A percentile compares a stretch with the other conserved stretches of the same genome.
Evolutionary conservation across 2,888 invertebrate genomes (phyloP).

Genomic region (Nycteola revayana): DNA sequence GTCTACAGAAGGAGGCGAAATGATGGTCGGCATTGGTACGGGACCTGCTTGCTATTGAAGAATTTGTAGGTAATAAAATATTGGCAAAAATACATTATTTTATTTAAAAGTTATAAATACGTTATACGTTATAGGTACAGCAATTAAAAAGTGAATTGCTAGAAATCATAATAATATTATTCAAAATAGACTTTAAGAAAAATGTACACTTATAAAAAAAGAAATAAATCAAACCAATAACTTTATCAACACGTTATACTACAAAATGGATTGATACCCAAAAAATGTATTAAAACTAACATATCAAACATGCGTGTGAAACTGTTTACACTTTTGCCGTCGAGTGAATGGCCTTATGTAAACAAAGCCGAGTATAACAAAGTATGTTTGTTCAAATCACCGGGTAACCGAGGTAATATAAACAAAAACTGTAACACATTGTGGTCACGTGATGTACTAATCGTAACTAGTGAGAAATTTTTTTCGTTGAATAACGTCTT

Average conservation of each 20-base stretch:
- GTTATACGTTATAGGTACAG: too few relatives aligned
- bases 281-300: constrained; percentile 39
- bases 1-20: too few relatives aligned
- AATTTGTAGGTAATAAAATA: too few relatives aligned
- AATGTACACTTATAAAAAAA: too few relatives aligned
- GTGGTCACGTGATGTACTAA: constrained; percentile 47
- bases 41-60: too few relatives aligned
- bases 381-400: constrained; percentile 54
- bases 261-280: constrained; percentile 11
- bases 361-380: constrained; percentile 47
- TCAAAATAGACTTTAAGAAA: too few relatives aligned
- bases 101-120: too few relatives aligned
- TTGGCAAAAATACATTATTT: too few relatives aligned
- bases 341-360: constrained; percentile 61
- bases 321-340: constrained; percentile 51
- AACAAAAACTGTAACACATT: constrained; percentile 54
- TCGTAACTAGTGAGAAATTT: constrained; percentile 48
- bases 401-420: constrained; percentile 45
- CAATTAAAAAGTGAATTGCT: too few relatives aligned
- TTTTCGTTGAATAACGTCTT: constrained; percentile 2
- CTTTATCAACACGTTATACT: constrained; percentile 4
- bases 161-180: too few relatives aligned
- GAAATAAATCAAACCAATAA: too few relatives aligned
- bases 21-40: too few relatives aligned
- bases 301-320: constrained; percentile 37